These are phyloP conservation scores for Planococcus citri DNA, from an alignment of 1,140 invertebrate species.

Conservation along the genomic window DNA sequence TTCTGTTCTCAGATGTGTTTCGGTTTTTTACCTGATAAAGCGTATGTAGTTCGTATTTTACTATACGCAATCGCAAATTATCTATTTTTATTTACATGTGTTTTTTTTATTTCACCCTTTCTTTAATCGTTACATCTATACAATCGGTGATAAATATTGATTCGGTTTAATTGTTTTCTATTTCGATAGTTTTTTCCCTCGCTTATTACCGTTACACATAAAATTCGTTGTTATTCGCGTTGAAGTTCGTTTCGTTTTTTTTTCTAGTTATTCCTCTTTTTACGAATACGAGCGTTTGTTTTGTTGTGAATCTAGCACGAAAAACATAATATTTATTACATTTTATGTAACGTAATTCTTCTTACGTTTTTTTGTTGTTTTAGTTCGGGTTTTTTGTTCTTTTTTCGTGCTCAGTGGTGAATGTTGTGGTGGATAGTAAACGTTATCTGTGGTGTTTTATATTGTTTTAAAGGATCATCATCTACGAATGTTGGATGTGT, in stretches of 20 bases:
- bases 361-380: too few relatives aligned
- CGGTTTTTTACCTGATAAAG: background rate
- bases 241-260: background rate
- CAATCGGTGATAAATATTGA: background rate
- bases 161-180: background rate
- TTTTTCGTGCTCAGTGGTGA: too few relatives aligned
- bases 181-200: background rate
- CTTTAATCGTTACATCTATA: background rate
- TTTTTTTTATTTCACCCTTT: background rate
- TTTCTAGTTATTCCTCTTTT: too few relatives aligned
- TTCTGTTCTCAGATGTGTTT: conserved; percentile 1
- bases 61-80: conserved; percentile 1
- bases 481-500: too few relatives aligned
- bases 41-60: conserved; percentile 3
- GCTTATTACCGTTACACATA: too few relatives aligned
- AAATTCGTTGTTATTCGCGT: background rate
- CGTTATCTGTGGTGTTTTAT: too few relatives aligned
- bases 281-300: too few relatives aligned
- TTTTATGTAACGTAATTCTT: background rate
- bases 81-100: background rate
- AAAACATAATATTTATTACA: background rate
- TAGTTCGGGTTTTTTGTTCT: too few relatives aligned
- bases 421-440: too few relatives aligned
- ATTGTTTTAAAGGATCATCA: too few relatives aligned
- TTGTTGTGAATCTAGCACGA: too few relatives aligned